Conservation (phyloP, 2,113 vertebrate species). For the Chaetodon trifascialis region DNA sequence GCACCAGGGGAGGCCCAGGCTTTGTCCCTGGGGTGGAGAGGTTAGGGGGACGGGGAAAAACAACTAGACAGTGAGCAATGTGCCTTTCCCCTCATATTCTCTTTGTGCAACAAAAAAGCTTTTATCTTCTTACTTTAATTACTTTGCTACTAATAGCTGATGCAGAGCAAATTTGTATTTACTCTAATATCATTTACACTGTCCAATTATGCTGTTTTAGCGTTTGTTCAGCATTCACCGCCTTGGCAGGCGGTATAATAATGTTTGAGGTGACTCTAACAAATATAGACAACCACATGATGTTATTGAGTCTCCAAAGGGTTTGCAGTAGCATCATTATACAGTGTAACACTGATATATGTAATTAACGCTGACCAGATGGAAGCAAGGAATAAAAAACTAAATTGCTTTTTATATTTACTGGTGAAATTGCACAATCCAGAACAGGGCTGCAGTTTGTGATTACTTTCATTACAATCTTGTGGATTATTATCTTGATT, state of each 20-base stretch:
- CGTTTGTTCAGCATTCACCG: background rate
- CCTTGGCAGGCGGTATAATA: background rate
- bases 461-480: background rate
- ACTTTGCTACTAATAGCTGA: background rate
- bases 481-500: background rate
- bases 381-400: too few species aligned
- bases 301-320: too few species aligned
- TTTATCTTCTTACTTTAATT: conserved; percentile 18
- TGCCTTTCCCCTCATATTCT: conserved; percentile 49
- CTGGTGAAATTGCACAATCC: too few species aligned
- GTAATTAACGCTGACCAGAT: too few species aligned
- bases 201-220: background rate
- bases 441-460: too few species aligned
- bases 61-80: conserved; percentile 52
- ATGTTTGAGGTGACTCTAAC: background rate
- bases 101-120: conserved; percentile 36
- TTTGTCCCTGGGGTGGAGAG: conserved; percentile 57
- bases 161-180: background rate
- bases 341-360: too few species aligned
- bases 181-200: background rate
- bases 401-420: too few species aligned
- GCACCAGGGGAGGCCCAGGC: conserved; percentile 27
- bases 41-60: conserved; percentile 11
- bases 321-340: too few species aligned
- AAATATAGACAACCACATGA: background rate